Conservation (phyloP, 2,797 vertebrate species). For the Synanceia verrucosa region DNA sequence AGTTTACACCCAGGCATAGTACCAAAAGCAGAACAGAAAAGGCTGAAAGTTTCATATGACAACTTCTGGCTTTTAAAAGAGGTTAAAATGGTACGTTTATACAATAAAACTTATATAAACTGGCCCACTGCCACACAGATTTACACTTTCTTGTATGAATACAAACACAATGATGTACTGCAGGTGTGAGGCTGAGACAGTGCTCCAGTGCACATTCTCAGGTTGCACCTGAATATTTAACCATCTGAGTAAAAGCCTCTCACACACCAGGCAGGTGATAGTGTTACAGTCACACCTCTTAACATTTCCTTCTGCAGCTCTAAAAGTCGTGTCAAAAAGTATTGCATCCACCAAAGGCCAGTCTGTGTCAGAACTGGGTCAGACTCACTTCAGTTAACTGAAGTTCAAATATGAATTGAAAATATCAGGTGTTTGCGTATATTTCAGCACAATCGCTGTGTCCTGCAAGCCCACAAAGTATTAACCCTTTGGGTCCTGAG, state of each 20-base stretch:
- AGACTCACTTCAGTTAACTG: background rate
- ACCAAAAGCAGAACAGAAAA: background rate
- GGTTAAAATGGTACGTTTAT: background rate
- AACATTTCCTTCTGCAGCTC: slow-evolving; percentile 1
- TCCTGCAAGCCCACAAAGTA: background rate
- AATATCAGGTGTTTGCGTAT: background rate
- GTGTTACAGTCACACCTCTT: slow-evolving; percentile 43
- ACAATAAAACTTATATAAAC: background rate
- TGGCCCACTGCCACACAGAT: background rate
- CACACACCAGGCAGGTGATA: slow-evolving; percentile 33
- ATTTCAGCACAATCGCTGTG: background rate
- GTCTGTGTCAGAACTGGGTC: background rate
- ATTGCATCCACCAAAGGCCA: background rate
- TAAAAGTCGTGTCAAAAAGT: slow-evolving; percentile 4
- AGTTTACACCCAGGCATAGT: background rate
- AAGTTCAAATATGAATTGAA: background rate
- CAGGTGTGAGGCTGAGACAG: slow-evolving; percentile 50
- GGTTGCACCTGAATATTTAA: slow-evolving; percentile 77
- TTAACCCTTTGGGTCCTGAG: too few relatives aligned
- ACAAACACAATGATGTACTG: background rate
- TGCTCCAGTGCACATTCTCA: slow-evolving; percentile 38
- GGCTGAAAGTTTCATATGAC: background rate
- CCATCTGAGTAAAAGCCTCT: slow-evolving; percentile 46
- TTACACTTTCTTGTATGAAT: background rate
- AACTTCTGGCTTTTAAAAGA: background rate